Evolutionary conservation across 2,113 vertebrate species (phyloP).

Genomic region (Ageneiosus marmoratus): DNA sequence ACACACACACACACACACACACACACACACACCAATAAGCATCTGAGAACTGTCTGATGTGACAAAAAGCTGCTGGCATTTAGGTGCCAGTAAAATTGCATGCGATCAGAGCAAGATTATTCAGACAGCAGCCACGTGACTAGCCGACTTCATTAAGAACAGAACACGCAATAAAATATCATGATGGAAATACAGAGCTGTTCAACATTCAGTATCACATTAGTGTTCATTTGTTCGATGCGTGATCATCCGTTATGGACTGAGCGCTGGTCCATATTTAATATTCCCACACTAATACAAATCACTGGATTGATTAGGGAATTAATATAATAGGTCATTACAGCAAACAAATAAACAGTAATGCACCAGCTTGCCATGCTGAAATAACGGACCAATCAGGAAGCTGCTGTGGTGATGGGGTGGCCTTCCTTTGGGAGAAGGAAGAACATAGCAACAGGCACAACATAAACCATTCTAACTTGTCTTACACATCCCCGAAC

Average conservation of each 20-base stretch:
- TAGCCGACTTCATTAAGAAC: neutral
- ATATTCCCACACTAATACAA: slow-evolving; percentile 48
- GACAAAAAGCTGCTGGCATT: slow-evolving; percentile 27
- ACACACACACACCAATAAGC: slow-evolving; percentile 31
- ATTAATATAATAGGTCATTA: slow-evolving; percentile 47
- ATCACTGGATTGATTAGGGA: slow-evolving; percentile 50
- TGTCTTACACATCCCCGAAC: neutral
- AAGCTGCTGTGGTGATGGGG: slow-evolving; percentile 52
- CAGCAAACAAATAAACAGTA: slow-evolving; percentile 59
- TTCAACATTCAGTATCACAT: slow-evolving; percentile 35
- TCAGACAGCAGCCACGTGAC: neutral
- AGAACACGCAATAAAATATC: slow-evolving; percentile 22
- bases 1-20: slow-evolving; percentile 14
- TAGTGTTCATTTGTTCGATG: slow-evolving; percentile 40
- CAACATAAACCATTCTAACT: slow-evolving; percentile 1
- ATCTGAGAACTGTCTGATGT: slow-evolving; percentile 17
- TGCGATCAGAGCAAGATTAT: neutral
- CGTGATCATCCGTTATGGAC: slow-evolving; percentile 33
- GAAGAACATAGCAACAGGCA: slow-evolving; percentile 5
- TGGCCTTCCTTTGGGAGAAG: slow-evolving; percentile 3
- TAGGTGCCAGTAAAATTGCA: slow-evolving; percentile 9
- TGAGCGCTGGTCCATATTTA: slow-evolving; percentile 32
- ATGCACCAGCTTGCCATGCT: slow-evolving; percentile 19
- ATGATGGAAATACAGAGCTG: slow-evolving; percentile 4
- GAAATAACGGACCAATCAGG: slow-evolving; percentile 30